phyloP scores from a whole-genome alignment of 2,113 vertebrate species.

The Gobiocypris rarus region DNA sequence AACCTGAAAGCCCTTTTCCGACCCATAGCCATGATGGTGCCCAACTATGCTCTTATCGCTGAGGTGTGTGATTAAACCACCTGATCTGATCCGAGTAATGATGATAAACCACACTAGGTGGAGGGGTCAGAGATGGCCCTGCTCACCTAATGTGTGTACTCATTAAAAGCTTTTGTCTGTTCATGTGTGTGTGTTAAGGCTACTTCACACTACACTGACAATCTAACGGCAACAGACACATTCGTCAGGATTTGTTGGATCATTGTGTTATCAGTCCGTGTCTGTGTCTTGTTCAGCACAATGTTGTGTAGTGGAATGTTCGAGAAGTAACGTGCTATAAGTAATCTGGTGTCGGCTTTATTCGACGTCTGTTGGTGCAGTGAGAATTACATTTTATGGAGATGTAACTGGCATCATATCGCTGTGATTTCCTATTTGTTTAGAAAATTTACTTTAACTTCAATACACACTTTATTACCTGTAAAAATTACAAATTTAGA shows the following conservation, averaged over 20 bases:
- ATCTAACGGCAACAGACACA: background rate
- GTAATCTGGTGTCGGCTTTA: background rate
- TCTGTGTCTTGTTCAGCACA: background rate
- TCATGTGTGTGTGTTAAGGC: background rate
- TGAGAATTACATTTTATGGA: background rate
- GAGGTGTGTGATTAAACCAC: slow-evolving; percentile 69
- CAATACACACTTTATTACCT: background rate
- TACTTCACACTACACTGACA: background rate
- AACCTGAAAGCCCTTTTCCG: slow-evolving; percentile 89
- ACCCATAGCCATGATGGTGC: slow-evolving; percentile 91
- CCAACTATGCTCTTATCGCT: slow-evolving; percentile 87
- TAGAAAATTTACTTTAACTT: background rate
- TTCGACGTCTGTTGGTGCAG: no score
- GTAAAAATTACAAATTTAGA: background rate
- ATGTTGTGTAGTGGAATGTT: background rate
- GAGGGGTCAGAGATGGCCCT: background rate
- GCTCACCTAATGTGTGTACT: background rate
- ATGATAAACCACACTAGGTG: slow-evolving; percentile 16
- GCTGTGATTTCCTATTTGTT: background rate
- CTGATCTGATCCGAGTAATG: slow-evolving; percentile 6
- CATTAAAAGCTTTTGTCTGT: slow-evolving; percentile 2
- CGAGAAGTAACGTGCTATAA: background rate
- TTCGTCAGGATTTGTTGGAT: background rate
- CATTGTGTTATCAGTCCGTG: no score
- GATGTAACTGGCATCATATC: background rate